Conservation (phyloP, 2,113 vertebrate species). For the human (Homo sapiens) region GRCh38 chr4:139918001-139918500, state of each 20-base stretch:
- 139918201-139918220: not conserved
- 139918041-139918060: not conserved
- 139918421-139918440: not conserved
- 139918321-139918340: accelerated
- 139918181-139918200: not conserved
- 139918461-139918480: not conserved
- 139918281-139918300: accelerated
- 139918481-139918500: not conserved
- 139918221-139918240: not conserved
- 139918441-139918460: not conserved
- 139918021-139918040: not conserved
- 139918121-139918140: accelerated
- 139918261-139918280: not conserved
- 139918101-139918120: not conserved
- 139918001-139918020: not conserved
- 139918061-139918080: not conserved
- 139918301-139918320: not conserved
- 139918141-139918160: not conserved
- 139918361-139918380: not conserved
- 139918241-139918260: not conserved
- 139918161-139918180: not conserved
- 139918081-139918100: not conserved
- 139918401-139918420: accelerated
- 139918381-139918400: not conserved
- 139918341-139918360: accelerated